Evolutionary conservation across 2,888 invertebrate genomes (phyloP).

Genomic region (Oscheius myriophilus): DNA sequence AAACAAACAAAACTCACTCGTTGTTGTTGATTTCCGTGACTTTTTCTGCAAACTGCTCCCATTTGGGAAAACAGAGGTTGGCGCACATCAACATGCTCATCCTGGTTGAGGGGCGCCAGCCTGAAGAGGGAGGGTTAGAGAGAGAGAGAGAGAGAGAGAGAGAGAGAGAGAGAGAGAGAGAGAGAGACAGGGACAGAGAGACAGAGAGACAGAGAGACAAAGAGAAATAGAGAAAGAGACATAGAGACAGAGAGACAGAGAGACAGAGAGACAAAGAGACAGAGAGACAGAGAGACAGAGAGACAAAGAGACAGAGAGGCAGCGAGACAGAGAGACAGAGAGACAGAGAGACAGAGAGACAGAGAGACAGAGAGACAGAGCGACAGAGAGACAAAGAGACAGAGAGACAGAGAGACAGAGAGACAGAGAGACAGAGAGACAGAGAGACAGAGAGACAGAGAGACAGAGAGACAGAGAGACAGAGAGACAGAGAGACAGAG

Average conservation of each 20-base stretch:
- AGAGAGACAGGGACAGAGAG: slow-evolving; percentile 15
- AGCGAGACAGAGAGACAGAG: no score
- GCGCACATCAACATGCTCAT: slow-evolving; percentile 55
- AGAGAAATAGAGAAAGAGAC: no score
- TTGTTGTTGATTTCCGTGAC: slow-evolving; percentile 58
- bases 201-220: slow-evolving; percentile 1
- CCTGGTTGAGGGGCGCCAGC: neutral
- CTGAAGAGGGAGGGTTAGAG: slow-evolving; percentile 4
- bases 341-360: no score
- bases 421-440: slow-evolving; percentile 6
- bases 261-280: no score
- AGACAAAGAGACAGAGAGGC: no score
- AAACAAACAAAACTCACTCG: slow-evolving; percentile 44
- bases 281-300: no score
- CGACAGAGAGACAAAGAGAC: no score
- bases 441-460: neutral
- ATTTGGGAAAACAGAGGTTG: slow-evolving; percentile 55
- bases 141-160: slow-evolving; percentile 1
- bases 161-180: neutral
- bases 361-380: no score
- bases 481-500: slow-evolving; percentile 22
- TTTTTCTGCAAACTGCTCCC: slow-evolving; percentile 53
- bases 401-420: neutral
- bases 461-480: slow-evolving; percentile 3
- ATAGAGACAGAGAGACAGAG: no score